Evolutionary conservation across 2,888 invertebrate species (phyloP).

Genomic region (Parascotia fuliginaria): DNA sequence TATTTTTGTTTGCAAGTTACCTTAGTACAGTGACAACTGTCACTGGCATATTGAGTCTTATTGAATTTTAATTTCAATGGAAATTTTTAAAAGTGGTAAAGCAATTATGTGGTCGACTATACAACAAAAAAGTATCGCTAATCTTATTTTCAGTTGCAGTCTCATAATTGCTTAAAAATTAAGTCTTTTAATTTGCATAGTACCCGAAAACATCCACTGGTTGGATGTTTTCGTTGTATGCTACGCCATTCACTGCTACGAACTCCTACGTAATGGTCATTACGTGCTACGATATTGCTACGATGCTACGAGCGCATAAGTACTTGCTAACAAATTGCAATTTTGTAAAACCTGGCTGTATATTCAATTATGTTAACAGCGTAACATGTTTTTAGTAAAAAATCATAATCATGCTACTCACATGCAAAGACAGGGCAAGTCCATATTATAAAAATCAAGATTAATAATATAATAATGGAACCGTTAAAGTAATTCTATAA

Average conservation of each 20-base stretch:
- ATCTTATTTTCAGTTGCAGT: neutral
- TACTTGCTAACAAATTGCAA: conserved; percentile 7
- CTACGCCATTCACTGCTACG: conserved; percentile 3
- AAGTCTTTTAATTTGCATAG: conserved; percentile 28
- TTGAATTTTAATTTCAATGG: no score
- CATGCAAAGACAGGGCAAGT: no score
- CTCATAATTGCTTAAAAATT: conserved; percentile 9
- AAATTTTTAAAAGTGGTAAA: no score
- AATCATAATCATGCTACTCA: no score
- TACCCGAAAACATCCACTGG: conserved; percentile 25
- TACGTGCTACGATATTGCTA: conserved; percentile 34
- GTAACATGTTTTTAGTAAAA: no score
- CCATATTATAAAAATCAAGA: no score
- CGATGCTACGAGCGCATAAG: conserved; percentile 23
- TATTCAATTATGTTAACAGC: no score
- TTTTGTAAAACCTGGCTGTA: neutral
- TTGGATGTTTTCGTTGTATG: conserved; percentile 24
- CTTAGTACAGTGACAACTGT: no score
- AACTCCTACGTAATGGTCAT: conserved; percentile 26
- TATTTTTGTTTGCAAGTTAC: no score
- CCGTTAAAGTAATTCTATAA: neutral
- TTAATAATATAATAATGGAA: neutral
- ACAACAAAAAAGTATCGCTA: neutral
- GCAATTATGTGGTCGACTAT: no score
- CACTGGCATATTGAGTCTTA: no score